Conservation (phyloP, 2,888 invertebrate species). For the Spodoptera exigua region DNA sequence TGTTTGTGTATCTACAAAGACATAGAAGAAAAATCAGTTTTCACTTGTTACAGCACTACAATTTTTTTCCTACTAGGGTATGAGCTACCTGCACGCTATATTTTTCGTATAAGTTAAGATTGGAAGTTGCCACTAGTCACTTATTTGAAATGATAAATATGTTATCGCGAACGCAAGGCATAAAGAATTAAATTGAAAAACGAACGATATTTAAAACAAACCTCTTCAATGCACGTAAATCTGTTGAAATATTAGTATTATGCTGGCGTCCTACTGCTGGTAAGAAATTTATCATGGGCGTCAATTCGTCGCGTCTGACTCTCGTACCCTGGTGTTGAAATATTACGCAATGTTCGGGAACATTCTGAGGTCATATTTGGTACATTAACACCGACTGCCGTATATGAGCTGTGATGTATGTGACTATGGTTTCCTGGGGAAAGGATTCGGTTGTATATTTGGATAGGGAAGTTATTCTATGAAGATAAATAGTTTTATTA, state of each 20-base stretch:
- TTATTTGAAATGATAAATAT: too few species aligned
- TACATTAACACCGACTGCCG: slow-evolving; percentile 19
- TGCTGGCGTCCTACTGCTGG: slow-evolving; percentile 3
- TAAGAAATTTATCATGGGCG: slow-evolving; percentile 37
- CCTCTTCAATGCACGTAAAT: slow-evolving; percentile 1
- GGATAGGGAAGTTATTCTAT: background rate
- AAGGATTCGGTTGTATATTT: slow-evolving; percentile 11
- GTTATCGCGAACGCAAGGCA: too few species aligned
- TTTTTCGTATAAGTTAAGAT: too few species aligned
- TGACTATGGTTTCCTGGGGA: slow-evolving; percentile 1
- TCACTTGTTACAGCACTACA: too few species aligned
- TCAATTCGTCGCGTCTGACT: slow-evolving; percentile 27
- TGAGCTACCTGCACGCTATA: too few species aligned
- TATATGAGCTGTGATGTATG: slow-evolving; percentile 21
- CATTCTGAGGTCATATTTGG: slow-evolving; percentile 30
- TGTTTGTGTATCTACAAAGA: too few species aligned
- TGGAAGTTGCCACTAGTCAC: too few species aligned
- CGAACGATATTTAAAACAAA: background rate
- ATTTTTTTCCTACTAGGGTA: too few species aligned
- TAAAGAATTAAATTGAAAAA: too few species aligned
- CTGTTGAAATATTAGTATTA: slow-evolving; percentile 13
- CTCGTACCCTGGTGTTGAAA: slow-evolving; percentile 31
- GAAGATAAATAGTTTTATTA: background rate
- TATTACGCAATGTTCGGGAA: slow-evolving; percentile 32
- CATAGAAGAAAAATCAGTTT: too few species aligned